Base-by-base conservation (phyloP, 2,888 invertebrate species). In the Eupithecia centaureata region DNA sequence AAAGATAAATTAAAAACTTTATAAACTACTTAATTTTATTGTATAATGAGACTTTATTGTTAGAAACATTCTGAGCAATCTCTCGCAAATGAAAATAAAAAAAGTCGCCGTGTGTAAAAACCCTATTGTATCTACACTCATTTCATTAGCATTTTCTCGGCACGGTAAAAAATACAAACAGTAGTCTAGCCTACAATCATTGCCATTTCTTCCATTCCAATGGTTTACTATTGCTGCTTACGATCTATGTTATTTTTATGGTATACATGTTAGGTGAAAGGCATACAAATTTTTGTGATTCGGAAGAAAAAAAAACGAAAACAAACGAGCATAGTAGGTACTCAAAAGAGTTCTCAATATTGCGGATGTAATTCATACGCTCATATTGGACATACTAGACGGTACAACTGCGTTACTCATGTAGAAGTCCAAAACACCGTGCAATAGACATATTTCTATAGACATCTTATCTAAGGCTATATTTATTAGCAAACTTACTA, bases 181-280 rank as follows among this genome's bases (percentile, higher is more conserved):
- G 65, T 65, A 61, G 35, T 59, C 28, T 58, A 65, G 65, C 75
- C 79, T 66, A 86, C 87, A 89, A 84, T 88, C 86, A 82, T 86
- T 84, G 86, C 82, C 82, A 86, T 89, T 89, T 90, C 85, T 88
- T 86, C 82, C 81, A 86, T 85, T 86, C 86, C 84, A 88, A 89
- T 89, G 88, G 85, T 86, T 88, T 82, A 87, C 86, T 89, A 89
- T 90, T 85, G 82, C 28, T 85, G 32, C 56, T 32, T 12, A 30
- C 15, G n/a, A 30, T n/a, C 32, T 82, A 83, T 83, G 79, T 30
- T 86, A 86, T 86, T 89, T 89, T 89, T 88, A 83, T 79, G 80
- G 88, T 83, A 89, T 87, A 90, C 86, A 89, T 91, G 90, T 86
- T 87, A 79, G 84, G 83, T 86, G 82, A 82, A 76, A 83, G 86